These are phyloP conservation scores for Numida meleagris DNA, from an alignment of 2,113 vertebrate genomes.

Conservation along the genomic window DNA sequence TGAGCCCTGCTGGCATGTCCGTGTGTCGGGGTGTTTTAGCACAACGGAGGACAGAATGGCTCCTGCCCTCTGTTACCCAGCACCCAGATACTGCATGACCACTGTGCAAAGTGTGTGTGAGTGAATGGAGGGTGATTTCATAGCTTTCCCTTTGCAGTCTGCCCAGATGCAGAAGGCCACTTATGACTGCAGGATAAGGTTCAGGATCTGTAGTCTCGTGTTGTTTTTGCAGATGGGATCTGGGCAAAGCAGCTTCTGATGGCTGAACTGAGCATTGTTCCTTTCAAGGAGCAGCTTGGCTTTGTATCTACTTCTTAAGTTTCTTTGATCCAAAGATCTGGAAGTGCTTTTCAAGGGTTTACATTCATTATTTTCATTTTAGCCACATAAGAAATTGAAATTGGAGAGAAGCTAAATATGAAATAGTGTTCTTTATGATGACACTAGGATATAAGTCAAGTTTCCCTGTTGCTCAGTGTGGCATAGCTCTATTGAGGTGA, in stretches of 20 bases:
- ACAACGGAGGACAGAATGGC: accelerated
- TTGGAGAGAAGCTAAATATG: not conserved
- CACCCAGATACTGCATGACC: accelerated
- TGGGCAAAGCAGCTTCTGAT: not conserved
- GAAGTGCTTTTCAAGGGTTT: not conserved
- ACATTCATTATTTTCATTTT: not conserved
- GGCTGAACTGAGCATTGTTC: not conserved
- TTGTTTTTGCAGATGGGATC: not conserved
- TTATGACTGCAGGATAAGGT: accelerated
- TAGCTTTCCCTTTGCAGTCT: not conserved
- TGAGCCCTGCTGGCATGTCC: not conserved
- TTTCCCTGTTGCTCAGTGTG: not conserved
- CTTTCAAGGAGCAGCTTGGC: not conserved
- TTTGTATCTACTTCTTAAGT: not conserved
- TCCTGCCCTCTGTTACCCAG: not conserved
- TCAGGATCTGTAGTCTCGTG: not conserved
- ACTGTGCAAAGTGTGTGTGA: not conserved
- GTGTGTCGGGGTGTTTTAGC: accelerated
- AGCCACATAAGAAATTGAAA: not conserved
- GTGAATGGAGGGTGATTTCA: not conserved
- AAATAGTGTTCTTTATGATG: not conserved
- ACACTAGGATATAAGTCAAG: not conserved
- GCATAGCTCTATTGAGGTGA: not conserved
- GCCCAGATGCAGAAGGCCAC: not conserved
- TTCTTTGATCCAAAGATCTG: not conserved